phyloP scores from a whole-genome alignment of 1,140 invertebrate genomes.

The Ladona fulva region DNA sequence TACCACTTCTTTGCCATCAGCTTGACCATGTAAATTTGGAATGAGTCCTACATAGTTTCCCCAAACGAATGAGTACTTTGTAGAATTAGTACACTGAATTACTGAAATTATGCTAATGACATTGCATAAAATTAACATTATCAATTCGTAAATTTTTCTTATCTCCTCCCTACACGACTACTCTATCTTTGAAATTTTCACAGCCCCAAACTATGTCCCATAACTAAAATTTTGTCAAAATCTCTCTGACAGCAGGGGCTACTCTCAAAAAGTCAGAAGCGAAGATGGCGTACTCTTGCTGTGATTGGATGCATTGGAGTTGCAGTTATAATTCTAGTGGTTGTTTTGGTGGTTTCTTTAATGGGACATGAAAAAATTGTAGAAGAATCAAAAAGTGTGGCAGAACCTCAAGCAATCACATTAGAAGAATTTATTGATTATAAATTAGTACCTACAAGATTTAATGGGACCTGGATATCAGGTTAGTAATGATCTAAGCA shows the following conservation, averaged over 20 bases:
- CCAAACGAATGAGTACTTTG: too few relatives aligned
- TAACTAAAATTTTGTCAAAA: too few relatives aligned
- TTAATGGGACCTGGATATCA: background rate
- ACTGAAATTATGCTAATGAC: too few relatives aligned
- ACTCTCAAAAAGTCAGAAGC: background rate
- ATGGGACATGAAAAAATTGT: background rate
- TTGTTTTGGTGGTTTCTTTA: background rate
- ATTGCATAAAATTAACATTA: too few relatives aligned
- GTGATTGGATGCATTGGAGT: background rate
- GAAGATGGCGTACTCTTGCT: background rate
- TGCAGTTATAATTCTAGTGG: background rate
- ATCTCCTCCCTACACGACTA: too few relatives aligned
- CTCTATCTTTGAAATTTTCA: too few relatives aligned
- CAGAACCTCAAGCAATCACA: background rate
- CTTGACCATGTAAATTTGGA: too few relatives aligned
- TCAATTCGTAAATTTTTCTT: too few relatives aligned
- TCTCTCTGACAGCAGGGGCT: background rate
- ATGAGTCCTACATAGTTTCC: too few relatives aligned
- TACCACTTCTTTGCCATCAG: too few relatives aligned
- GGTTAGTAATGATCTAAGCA: background rate
- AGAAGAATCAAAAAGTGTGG: background rate
- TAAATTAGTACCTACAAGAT: background rate
- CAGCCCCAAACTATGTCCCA: too few relatives aligned
- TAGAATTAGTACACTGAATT: too few relatives aligned
- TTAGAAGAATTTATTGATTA: background rate